Conservation (phyloP, 1,140 invertebrate species). For the Zeugodacus cucurbitae region DNA sequence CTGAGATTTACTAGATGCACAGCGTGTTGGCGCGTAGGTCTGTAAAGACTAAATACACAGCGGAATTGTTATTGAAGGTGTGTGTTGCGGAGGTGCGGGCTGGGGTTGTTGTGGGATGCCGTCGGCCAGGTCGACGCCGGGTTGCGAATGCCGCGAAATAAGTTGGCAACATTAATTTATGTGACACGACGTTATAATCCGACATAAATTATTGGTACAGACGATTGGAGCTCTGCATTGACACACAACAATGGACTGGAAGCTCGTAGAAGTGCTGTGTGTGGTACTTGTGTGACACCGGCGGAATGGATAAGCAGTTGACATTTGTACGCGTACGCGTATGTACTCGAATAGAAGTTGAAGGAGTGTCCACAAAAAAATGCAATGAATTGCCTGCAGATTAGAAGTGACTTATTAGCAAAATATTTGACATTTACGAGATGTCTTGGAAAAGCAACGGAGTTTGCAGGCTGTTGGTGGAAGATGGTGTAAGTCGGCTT, state of each 20-base stretch:
- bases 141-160: slow-evolving; percentile 50
- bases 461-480: neutral
- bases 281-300: neutral
- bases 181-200: slow-evolving; percentile 65
- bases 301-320: slow-evolving; percentile 10
- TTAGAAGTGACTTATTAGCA: slow-evolving; percentile 20
- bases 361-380: slow-evolving; percentile 15
- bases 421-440: slow-evolving; percentile 5
- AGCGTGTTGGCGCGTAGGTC: neutral
- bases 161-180: slow-evolving; percentile 66
- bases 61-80: neutral
- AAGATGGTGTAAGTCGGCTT: neutral
- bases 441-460: neutral
- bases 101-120: neutral
- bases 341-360: neutral
- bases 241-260: slow-evolving; percentile 1
- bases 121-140: neutral
- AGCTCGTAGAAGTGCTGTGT: neutral
- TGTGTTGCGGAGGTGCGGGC: neutral
- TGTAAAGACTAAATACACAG: neutral
- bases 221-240: slow-evolving; percentile 48
- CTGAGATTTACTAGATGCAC: neutral
- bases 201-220: slow-evolving; percentile 66
- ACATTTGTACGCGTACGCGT: neutral
- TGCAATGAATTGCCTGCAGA: neutral